Conservation (phyloP, 1,140 invertebrate genomes). For the Bombus polaris region DNA sequence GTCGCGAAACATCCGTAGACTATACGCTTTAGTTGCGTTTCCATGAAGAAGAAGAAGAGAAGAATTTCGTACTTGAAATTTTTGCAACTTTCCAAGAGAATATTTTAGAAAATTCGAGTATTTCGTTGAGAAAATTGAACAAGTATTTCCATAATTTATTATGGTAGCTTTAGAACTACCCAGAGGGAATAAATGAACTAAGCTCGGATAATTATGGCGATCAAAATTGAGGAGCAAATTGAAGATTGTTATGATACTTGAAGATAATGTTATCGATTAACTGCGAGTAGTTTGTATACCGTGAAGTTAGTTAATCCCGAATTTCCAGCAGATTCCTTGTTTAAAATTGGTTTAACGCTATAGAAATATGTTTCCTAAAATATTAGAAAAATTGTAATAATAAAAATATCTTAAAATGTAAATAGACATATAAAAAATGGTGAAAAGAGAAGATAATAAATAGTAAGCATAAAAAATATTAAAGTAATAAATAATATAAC, state of each 20-base stretch:
- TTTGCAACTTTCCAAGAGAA: not conserved
- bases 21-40: not conserved
- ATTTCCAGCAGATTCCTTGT: not conserved
- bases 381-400: too few relatives aligned
- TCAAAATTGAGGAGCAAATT: not conserved
- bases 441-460: too few relatives aligned
- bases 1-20: not conserved
- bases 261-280: not conserved
- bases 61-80: not conserved
- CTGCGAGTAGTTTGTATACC: not conserved
- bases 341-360: too few relatives aligned
- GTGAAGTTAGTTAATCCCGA: not conserved
- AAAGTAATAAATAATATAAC: too few relatives aligned
- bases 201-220: conserved; percentile 2
- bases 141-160: too few relatives aligned
- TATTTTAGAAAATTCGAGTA: not conserved
- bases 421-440: too few relatives aligned
- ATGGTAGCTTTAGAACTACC: not conserved
- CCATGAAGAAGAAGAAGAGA: too few relatives aligned
- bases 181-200: not conserved
- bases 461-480: too few relatives aligned
- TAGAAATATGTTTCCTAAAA: too few relatives aligned
- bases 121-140: not conserved
- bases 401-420: too few relatives aligned
- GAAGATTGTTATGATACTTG: not conserved